Evolutionary conservation across 1,140 invertebrate species (phyloP).

Genomic region (Aphis gossypii): DNA sequence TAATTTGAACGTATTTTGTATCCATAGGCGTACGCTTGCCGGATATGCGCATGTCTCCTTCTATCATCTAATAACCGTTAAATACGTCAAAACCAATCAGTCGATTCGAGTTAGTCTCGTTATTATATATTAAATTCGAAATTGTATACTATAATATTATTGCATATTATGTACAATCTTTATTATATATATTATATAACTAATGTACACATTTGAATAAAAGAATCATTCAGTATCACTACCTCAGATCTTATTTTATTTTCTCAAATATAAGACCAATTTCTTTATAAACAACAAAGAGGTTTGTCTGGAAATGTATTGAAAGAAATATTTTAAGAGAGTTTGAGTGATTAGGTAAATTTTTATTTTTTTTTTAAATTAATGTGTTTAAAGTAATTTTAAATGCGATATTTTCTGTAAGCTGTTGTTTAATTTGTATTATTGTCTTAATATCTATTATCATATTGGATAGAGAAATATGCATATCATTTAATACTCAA

Average conservation of each 20-base stretch:
- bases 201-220: background rate
- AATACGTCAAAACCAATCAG: background rate
- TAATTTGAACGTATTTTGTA: background rate
- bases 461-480: background rate
- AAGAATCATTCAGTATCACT: too few relatives aligned
- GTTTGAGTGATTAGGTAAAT: background rate
- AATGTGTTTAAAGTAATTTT: background rate
- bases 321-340: background rate
- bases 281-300: background rate
- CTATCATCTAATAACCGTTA: background rate
- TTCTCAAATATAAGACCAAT: too few relatives aligned
- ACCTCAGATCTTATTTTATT: too few relatives aligned
- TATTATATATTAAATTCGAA: constrained; percentile 9
- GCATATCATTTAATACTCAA: constrained; percentile 11
- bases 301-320: background rate
- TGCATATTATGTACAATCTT: background rate
- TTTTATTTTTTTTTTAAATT: background rate
- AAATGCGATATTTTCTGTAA: background rate
- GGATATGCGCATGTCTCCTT: background rate
- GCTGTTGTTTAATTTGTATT: background rate
- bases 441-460: background rate
- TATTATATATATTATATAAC: too few relatives aligned
- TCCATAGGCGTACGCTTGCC: background rate
- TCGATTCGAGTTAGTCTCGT: background rate
- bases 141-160: background rate